These are phyloP conservation scores for Drosophila pseudotalamancana DNA, from an alignment of 2,888 invertebrate species.

Conservation along the genomic window DNA sequence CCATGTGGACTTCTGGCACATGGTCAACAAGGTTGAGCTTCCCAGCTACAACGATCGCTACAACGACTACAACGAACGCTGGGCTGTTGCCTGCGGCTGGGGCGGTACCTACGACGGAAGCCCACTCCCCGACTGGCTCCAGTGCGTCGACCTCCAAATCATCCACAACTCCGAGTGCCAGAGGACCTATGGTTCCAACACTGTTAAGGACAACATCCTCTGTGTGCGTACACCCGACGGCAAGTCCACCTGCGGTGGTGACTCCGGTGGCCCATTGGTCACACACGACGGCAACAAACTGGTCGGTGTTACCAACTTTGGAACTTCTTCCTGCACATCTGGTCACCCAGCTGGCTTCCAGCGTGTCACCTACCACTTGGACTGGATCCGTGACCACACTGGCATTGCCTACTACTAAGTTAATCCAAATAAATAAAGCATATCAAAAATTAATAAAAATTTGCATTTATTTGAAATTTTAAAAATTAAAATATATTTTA, in stretches of 20 bases:
- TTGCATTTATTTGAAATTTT: no score
- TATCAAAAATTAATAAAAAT: no score
- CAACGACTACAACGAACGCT: constrained; percentile 48
- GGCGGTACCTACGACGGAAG: constrained; percentile 64
- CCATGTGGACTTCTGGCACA: constrained; percentile 55
- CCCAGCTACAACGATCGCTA: constrained; percentile 52
- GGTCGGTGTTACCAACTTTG: constrained; percentile 71
- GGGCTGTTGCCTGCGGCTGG: constrained; percentile 72
- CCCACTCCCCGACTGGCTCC: constrained; percentile 71
- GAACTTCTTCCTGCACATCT: constrained; percentile 55
- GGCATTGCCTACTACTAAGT: constrained; percentile 64
- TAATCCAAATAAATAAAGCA: no score
- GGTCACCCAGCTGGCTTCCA: constrained; percentile 69
- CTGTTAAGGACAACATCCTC: constrained; percentile 46
- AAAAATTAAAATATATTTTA: no score
- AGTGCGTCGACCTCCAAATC: constrained; percentile 81
- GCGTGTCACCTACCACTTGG: constrained; percentile 65
- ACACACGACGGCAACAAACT: constrained; percentile 50
- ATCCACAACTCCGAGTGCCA: constrained; percentile 78
- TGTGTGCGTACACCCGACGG: constrained; percentile 64
- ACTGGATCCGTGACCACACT: constrained; percentile 67
- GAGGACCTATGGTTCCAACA: constrained; percentile 34
- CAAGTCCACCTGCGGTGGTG: constrained; percentile 73
- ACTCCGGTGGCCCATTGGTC: constrained; percentile 81
- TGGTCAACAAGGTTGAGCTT: constrained; percentile 53